A percentile compares a stretch with the other conserved stretches of the same genome.
phyloP scores from a whole-genome alignment of 1,140 invertebrate species.

The Drosophila baimaii region DNA sequence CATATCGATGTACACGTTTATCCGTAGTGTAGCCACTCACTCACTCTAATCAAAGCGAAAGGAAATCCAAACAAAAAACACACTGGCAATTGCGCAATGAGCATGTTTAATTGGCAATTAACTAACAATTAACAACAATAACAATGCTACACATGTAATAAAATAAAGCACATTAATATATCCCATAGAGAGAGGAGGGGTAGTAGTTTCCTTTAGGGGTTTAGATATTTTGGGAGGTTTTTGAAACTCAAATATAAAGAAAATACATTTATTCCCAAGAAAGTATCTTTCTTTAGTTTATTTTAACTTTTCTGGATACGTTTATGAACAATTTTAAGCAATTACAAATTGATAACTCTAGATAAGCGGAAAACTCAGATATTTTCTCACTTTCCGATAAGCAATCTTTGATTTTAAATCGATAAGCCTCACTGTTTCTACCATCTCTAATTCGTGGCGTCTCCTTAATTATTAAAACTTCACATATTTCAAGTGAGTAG shows the following conservation, averaged over 20 bases:
- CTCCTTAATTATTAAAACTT: conserved; percentile 32
- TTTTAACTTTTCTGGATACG: neutral
- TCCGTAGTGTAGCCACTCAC: conserved; percentile 72
- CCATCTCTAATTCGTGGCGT: neutral
- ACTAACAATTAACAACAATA: conserved; percentile 63
- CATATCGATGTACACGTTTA: conserved; percentile 74
- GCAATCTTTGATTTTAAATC: too few species aligned
- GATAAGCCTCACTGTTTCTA: neutral
- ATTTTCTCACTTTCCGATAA: too few species aligned
- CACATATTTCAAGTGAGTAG: conserved; percentile 90
- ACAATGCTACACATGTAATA: conserved; percentile 75
- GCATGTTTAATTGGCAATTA: conserved; percentile 64
- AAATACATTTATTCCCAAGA: neutral
- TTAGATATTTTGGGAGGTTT: neutral
- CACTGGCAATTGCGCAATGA: conserved; percentile 35
- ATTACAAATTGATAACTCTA: neutral
- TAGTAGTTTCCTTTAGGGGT: neutral
- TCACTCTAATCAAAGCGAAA: conserved; percentile 55
- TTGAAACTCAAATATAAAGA: conserved; percentile 8
- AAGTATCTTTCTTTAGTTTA: neutral
- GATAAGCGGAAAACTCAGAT: rapidly evolving
- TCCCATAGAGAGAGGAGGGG: conserved; percentile 21
- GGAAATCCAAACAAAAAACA: conserved; percentile 5
- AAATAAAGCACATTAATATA: conserved; percentile 80
- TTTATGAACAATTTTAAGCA: neutral